A percentile compares a stretch with the other conserved stretches of the same genome.
Evolutionary conservation across 1,140 invertebrate species (phyloP).

Genomic region (Acromyrmex heyeri): DNA sequence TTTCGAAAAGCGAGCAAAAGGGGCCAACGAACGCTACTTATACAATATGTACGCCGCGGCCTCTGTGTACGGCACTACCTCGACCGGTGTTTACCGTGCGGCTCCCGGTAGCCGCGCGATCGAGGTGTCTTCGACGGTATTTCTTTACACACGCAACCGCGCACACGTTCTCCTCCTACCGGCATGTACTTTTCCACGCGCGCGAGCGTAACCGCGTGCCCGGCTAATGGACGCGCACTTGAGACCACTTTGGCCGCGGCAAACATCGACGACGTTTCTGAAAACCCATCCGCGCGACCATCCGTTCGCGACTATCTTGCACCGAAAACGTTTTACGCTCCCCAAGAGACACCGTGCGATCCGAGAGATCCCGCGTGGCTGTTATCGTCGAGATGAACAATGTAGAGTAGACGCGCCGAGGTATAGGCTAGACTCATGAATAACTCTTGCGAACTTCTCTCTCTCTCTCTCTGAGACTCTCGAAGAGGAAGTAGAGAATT

Average conservation of each 20-base stretch:
- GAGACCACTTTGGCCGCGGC: constrained; percentile 85
- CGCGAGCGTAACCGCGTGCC: constrained; percentile 78
- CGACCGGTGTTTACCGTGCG: constrained; percentile 80
- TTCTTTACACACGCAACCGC: constrained; percentile 83
- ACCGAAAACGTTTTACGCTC: constrained; percentile 69
- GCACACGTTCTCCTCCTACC: constrained; percentile 75
- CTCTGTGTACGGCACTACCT: constrained; percentile 71
- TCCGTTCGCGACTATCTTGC: constrained; percentile 38
- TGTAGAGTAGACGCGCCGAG: constrained; percentile 13
- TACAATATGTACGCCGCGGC: constrained; percentile 68
- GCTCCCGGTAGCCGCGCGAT: constrained; percentile 82
- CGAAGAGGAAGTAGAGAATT: not conserved
- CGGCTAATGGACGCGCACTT: constrained; percentile 85
- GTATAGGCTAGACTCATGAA: not conserved
- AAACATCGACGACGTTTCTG: constrained; percentile 85
- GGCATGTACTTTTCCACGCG: constrained; percentile 78
- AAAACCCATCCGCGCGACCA: constrained; percentile 82
- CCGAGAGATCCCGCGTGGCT: constrained; percentile 5
- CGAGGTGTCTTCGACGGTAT: constrained; percentile 84
- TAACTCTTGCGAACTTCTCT: too few species aligned
- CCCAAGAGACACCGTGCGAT: constrained; percentile 11
- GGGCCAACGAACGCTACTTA: constrained; percentile 68
- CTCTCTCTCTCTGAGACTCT: too few species aligned
- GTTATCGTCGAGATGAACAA: constrained; percentile 21
- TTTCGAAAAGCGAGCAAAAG: constrained; percentile 76